Base-by-base conservation (phyloP, 2,113 vertebrate species). In the Ictalurus punctatus region DNA sequence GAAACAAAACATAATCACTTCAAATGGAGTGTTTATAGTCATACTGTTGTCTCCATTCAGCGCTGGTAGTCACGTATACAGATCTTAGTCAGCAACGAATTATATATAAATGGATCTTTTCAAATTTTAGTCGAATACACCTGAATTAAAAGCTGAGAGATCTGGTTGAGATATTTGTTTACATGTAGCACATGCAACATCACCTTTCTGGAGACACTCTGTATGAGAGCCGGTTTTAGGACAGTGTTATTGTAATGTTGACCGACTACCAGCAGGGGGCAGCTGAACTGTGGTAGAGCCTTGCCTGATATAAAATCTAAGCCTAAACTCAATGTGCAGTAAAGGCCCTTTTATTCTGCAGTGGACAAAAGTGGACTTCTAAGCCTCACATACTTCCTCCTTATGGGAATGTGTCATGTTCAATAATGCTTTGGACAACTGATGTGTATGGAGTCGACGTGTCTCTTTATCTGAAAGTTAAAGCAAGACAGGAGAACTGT, bases 221-320 rank as follows among this genome's bases (percentile, higher is more conserved):
- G n/a, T 34, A 34, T 69, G n/a, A 10, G 9, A n/a, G 63, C 63
- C 14, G 14, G 27, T 17, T n/a, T 73, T 37, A 37, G 17, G 16
- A 34, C 48, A 52, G 25, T 73, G 63, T 56, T 13, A 27, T 30
- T 91, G 90, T 69, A 90, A 84, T 90, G 83, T 83, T 82, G 54
- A 21, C 1, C 0, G 85, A n/a, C 2, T 40, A 67, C 89, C 93
- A 86, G 87, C 79, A 84, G 93, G 86, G 37, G 56, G 90, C 90
- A 91, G 89, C 81, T 76, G 48, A 71, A 40, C 44, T 87, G 40
- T 79, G 58, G 17, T 21, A 12, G 2, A 79, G 48, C 48, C 4
- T 79, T 54, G 25, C 9, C n/a, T 54, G 25, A 17, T 37, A 52
- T 54, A 5, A 54, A 54, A 10, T 44, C 74, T 25, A 12, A 52